Conservation (phyloP, 2,797 vertebrate species). For the Lagorchestes hirsutus region DNA sequence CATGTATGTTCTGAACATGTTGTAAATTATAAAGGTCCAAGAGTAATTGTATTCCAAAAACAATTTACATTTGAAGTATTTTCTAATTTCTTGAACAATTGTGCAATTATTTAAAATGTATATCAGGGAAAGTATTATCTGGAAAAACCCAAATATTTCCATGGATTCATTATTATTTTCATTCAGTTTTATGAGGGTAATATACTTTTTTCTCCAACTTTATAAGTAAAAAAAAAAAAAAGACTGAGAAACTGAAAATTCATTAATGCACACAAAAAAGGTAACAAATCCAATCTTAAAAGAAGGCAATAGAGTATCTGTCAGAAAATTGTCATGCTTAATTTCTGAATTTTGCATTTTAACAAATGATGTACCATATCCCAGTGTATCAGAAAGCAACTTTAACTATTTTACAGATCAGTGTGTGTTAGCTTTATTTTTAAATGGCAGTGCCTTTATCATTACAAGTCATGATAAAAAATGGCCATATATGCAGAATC, state of each 20-base stretch:
- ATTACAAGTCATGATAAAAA: constrained; percentile 41
- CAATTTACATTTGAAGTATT: constrained; percentile 44
- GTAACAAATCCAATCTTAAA: constrained; percentile 5
- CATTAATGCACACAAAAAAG: neutral
- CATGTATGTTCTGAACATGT: constrained; percentile 59
- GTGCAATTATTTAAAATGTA: constrained; percentile 51
- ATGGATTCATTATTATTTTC: constrained; percentile 46
- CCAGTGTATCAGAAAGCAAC: constrained; percentile 41
- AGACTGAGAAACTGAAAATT: constrained; percentile 51
- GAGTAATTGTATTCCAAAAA: constrained; percentile 46
- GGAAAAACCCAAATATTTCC: constrained; percentile 29
- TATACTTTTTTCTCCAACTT: constrained; percentile 48
- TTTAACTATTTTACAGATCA: constrained; percentile 57
- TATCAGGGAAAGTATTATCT: constrained; percentile 30
- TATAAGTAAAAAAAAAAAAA: constrained; percentile 54
- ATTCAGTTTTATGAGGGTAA: constrained; percentile 55
- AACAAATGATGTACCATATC: constrained; percentile 36
- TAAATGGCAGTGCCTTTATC: constrained; percentile 52
- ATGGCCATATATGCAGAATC: constrained; percentile 15
- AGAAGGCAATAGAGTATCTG: neutral
- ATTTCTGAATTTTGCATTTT: constrained; percentile 48
- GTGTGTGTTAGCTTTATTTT: constrained; percentile 24
- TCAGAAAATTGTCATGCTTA: constrained; percentile 29
- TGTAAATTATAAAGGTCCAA: constrained; percentile 60
- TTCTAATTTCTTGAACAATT: constrained; percentile 47